phyloP scores from a whole-genome alignment of 2,113 vertebrate genomes.

The Burhinus oedicnemus region DNA sequence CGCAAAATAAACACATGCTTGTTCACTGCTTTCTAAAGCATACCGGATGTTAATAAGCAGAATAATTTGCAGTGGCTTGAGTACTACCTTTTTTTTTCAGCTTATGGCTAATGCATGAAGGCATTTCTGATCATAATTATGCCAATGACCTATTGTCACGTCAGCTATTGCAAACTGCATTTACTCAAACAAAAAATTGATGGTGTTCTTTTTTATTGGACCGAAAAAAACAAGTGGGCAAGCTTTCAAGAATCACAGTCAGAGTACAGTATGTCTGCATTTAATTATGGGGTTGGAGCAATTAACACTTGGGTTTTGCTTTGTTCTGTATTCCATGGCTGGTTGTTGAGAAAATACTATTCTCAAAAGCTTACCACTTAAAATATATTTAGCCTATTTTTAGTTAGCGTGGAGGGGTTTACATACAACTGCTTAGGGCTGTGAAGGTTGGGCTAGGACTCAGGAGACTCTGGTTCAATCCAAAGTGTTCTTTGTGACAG shows the following conservation, averaged over 20 bases:
- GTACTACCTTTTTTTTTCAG: not conserved
- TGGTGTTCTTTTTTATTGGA: slow-evolving; percentile 42
- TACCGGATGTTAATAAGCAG: not conserved
- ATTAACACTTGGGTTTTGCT: slow-evolving; percentile 58
- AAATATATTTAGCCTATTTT: slow-evolving; percentile 35
- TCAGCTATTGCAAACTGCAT: slow-evolving; percentile 21
- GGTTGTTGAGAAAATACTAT: slow-evolving; percentile 55
- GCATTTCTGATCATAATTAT: slow-evolving; percentile 16
- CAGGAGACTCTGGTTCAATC: not conserved
- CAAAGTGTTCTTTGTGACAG: slow-evolving; percentile 20
- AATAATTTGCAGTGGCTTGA: slow-evolving; percentile 14
- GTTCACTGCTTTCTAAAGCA: not conserved
- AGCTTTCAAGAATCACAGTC: slow-evolving; percentile 67
- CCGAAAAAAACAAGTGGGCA: slow-evolving; percentile 18
- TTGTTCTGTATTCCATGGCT: slow-evolving; percentile 61
- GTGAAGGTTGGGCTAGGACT: not conserved
- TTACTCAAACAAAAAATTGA: slow-evolving; percentile 24
- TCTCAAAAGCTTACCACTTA: slow-evolving; percentile 61
- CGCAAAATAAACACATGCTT: not conserved
- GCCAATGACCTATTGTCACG: slow-evolving; percentile 34
- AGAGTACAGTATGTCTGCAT: slow-evolving; percentile 64
- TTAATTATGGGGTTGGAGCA: slow-evolving; percentile 65
- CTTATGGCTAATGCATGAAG: not conserved
- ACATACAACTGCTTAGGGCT: not conserved
- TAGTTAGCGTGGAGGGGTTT: not conserved